A percentile compares a stretch with the other conserved stretches of the same genome.
phyloP scores from a whole-genome alignment of 2,888 invertebrate genomes.

The Bellardia pandia region DNA sequence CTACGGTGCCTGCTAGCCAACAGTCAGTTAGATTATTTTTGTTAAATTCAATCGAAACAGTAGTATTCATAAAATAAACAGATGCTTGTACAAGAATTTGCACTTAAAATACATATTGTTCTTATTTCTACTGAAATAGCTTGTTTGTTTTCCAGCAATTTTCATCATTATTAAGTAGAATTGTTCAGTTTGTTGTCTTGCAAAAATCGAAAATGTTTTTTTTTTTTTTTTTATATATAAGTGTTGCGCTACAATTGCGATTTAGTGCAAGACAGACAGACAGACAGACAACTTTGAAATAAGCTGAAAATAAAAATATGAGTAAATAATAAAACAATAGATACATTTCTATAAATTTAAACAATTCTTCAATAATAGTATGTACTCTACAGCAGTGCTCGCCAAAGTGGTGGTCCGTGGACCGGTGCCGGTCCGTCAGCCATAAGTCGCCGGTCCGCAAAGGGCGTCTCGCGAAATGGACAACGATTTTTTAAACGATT shows the following conservation, averaged over 20 bases:
- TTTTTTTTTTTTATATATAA: constrained; percentile 71
- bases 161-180: constrained; percentile 14
- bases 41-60: too few relatives aligned
- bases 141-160: not conserved
- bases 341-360: constrained; percentile 19
- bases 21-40: not conserved
- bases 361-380: constrained; percentile 3
- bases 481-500: too few relatives aligned
- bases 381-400: not conserved
- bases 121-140: not conserved
- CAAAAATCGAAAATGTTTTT: constrained; percentile 23
- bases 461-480: too few relatives aligned
- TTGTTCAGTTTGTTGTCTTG: constrained; percentile 8
- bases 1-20: too few relatives aligned
- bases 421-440: too few relatives aligned
- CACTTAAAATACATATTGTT: too few relatives aligned
- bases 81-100: too few relatives aligned
- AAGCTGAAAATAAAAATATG: constrained; percentile 14
- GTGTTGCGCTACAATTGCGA: constrained; percentile 82
- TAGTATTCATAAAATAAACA: too few relatives aligned
- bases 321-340: not conserved
- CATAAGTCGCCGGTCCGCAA: too few relatives aligned
- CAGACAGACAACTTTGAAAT: constrained; percentile 58
- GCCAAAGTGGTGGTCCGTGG: too few relatives aligned
- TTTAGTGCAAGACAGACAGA: constrained; percentile 78